Evolutionary conservation across 2,113 vertebrate species (phyloP).

Genomic region (Anguilla rostrata): DNA sequence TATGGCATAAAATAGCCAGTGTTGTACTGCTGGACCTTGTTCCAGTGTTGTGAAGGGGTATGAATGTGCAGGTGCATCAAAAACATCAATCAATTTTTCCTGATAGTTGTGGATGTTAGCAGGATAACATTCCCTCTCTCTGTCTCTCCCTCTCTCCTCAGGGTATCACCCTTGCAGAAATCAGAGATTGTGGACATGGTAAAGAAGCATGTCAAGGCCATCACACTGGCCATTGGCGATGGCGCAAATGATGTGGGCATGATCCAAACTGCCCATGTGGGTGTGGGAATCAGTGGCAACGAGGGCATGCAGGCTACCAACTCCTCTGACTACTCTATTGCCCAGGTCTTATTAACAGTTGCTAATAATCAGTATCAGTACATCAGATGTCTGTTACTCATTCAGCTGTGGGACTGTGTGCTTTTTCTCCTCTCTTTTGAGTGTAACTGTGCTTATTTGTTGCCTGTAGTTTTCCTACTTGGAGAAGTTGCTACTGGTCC

Average conservation of each 20-base stretch:
- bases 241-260: constrained; percentile 97
- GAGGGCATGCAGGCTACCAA: constrained; percentile 99
- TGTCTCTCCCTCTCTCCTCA: constrained; percentile 60
- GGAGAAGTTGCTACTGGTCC: constrained; percentile 93
- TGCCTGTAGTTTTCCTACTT: constrained; percentile 87
- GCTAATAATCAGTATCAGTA: not conserved
- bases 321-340: constrained; percentile 95
- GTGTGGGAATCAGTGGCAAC: constrained; percentile 96
- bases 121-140: not conserved
- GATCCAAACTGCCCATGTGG: constrained; percentile 97
- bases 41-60: too few species aligned
- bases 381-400: not conserved
- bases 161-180: constrained; percentile 97
- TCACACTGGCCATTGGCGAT: constrained; percentile 95
- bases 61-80: too few species aligned
- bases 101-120: not conserved
- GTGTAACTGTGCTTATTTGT: constrained; percentile 2
- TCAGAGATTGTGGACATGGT: constrained; percentile 98
- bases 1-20: too few species aligned
- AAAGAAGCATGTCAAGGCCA: constrained; percentile 95
- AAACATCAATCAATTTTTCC: not conserved
- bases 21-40: too few species aligned
- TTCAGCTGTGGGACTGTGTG: not conserved
- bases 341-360: constrained; percentile 63
- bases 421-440: constrained; percentile 1